phyloP scores from a whole-genome alignment of 2,113 vertebrate species.

The Recurvirostra avosetta region DNA sequence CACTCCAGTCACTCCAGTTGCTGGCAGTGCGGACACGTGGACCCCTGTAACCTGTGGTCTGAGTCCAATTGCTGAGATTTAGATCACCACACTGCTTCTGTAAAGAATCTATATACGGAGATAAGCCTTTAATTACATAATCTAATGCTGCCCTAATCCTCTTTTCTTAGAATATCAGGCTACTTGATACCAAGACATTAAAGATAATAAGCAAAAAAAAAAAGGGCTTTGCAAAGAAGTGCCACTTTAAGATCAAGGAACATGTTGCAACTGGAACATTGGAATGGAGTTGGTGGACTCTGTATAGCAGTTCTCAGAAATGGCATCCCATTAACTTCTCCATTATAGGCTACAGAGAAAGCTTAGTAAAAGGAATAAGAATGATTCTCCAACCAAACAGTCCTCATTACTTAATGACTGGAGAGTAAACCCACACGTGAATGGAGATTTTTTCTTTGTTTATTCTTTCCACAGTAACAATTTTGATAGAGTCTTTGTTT shows the following conservation, averaged over 20 bases:
- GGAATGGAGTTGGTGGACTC: not conserved
- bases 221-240: not conserved
- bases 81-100: not conserved
- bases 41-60: too few species aligned
- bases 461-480: not conserved
- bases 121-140: not conserved
- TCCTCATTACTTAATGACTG: not conserved
- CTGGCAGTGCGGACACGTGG: too few species aligned
- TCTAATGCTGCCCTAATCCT: not conserved
- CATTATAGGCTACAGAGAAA: not conserved
- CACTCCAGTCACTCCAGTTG: too few species aligned
- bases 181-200: not conserved
- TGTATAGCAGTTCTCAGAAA: not conserved
- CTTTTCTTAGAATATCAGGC: not conserved
- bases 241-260: not conserved
- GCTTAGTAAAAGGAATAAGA: not conserved
- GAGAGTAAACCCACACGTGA: not conserved
- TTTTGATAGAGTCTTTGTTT: not conserved
- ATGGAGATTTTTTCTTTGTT: not conserved
- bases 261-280: not conserved
- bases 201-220: not conserved
- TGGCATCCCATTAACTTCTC: not conserved
- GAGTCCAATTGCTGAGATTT: too few species aligned
- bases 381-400: not conserved
- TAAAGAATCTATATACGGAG: rapidly evolving